phyloP scores from a whole-genome alignment of 2,113 vertebrate genomes.

The Procavia capensis region DNA sequence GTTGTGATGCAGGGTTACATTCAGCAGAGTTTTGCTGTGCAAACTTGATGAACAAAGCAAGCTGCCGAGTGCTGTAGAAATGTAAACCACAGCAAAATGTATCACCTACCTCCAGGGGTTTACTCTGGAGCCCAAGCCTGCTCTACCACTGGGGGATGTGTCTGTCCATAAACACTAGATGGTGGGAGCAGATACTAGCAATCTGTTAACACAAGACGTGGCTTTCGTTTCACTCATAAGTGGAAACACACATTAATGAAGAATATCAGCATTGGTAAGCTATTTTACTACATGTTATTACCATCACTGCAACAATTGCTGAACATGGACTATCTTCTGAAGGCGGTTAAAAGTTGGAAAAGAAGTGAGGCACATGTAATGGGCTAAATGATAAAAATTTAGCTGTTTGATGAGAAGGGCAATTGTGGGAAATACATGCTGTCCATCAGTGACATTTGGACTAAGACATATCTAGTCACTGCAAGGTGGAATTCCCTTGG shows the following conservation, averaged over 20 bases:
- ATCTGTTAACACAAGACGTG: neutral
- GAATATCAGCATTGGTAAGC: neutral
- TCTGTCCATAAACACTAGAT: neutral
- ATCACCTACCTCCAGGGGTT: neutral
- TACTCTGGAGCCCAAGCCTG: neutral
- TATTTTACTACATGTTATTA: neutral
- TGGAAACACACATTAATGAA: neutral
- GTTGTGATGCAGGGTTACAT: slow-evolving; percentile 25
- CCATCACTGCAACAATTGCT: neutral
- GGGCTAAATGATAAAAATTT: neutral
- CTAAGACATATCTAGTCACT: no score
- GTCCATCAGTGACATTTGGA: neutral
- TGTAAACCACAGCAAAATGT: neutral
- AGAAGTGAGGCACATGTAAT: neutral
- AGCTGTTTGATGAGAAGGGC: neutral
- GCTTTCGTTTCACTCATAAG: neutral
- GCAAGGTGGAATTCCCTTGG: neutral
- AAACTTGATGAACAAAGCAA: neutral
- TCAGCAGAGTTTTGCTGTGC: neutral
- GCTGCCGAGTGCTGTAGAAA: neutral
- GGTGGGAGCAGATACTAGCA: neutral
- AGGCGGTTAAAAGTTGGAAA: neutral
- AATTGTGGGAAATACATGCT: neutral
- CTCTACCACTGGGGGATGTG: neutral
- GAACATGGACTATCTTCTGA: neutral